Evolutionary conservation across 2,113 vertebrate species (phyloP).

Genomic region (Lepisosteus oculatus): DNA sequence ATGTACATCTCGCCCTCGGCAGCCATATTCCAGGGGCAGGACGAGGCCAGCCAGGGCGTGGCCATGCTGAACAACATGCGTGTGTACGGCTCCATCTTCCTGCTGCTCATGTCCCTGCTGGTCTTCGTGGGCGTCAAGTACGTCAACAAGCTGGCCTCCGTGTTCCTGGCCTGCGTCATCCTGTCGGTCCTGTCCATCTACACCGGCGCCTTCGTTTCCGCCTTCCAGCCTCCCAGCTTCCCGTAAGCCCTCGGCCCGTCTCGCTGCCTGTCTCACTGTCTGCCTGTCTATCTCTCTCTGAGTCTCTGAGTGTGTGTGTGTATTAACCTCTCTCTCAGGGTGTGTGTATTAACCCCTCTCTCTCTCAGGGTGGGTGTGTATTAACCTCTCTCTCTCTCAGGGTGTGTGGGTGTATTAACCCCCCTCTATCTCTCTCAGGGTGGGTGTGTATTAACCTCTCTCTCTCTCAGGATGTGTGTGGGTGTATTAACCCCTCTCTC

Average conservation of each 20-base stretch:
- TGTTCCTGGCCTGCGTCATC: conserved; percentile 86
- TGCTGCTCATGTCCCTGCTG: conserved; percentile 81
- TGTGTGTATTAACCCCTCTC: too few species aligned
- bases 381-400: too few species aligned
- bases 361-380: too few species aligned
- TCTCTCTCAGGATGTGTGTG: too few species aligned
- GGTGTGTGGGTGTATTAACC: too few species aligned
- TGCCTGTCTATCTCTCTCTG: too few species aligned
- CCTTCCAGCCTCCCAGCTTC: conserved; percentile 75
- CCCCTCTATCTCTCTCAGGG: too few species aligned
- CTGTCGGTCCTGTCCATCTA: conserved; percentile 88
- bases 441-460: too few species aligned
- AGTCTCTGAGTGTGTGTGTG: too few species aligned
- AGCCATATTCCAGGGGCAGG: conserved; percentile 68
- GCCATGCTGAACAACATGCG: conserved; percentile 90
- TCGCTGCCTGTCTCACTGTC: too few species aligned
- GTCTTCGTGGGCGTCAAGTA: conserved; percentile 88
- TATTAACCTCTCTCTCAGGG: too few species aligned
- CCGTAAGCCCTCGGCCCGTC: conserved; percentile 60
- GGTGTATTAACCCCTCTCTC: too few species aligned
- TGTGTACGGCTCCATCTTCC: conserved; percentile 80
- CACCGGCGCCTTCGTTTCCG: conserved; percentile 79
- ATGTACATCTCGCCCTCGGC: conserved; percentile 77
- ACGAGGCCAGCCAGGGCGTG: conserved; percentile 62
- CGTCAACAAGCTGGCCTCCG: conserved; percentile 87